Conservation (phyloP, 2,113 vertebrate genomes). For the Shinisaurus crocodilurus region DNA sequence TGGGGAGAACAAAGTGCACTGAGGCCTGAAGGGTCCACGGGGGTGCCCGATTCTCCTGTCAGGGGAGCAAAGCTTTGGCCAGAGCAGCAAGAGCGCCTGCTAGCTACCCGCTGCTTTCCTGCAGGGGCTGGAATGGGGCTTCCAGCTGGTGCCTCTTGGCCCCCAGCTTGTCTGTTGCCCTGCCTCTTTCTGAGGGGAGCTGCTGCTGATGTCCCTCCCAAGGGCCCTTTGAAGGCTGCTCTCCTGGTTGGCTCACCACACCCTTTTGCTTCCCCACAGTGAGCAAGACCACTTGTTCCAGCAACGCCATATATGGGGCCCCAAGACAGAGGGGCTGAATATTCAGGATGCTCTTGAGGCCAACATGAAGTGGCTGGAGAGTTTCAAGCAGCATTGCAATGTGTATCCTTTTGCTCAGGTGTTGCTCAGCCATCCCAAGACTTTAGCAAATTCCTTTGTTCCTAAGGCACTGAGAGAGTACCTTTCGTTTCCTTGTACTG, state of each 20-base stretch:
- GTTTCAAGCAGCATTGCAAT: conserved; percentile 81
- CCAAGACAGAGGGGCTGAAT: conserved; percentile 60
- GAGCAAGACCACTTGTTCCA: conserved; percentile 77
- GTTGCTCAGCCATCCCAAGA: neutral
- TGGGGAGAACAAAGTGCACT: neutral
- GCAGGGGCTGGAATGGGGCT: no score
- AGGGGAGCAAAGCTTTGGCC: no score
- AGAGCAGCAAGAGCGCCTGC: neutral
- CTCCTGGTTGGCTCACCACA: neutral
- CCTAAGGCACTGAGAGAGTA: neutral
- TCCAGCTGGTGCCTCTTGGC: no score
- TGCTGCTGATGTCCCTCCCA: conserved; percentile 5
- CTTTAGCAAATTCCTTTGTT: neutral
- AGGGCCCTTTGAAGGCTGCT: neutral
- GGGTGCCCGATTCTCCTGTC: no score
- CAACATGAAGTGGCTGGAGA: conserved; percentile 90
- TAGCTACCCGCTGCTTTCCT: no score
- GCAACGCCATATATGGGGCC: conserved; percentile 56
- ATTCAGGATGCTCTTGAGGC: conserved; percentile 83
- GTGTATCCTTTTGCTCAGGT: conserved; percentile 86
- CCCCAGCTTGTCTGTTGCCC: neutral
- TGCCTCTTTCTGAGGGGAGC: neutral
- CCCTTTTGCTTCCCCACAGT: conserved; percentile 51
- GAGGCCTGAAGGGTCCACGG: neutral
- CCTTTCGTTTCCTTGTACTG: no score